These are phyloP conservation scores for Percopsis omiscomaycus DNA, from an alignment of 2,797 vertebrate genomes.

Conservation along the genomic window DNA sequence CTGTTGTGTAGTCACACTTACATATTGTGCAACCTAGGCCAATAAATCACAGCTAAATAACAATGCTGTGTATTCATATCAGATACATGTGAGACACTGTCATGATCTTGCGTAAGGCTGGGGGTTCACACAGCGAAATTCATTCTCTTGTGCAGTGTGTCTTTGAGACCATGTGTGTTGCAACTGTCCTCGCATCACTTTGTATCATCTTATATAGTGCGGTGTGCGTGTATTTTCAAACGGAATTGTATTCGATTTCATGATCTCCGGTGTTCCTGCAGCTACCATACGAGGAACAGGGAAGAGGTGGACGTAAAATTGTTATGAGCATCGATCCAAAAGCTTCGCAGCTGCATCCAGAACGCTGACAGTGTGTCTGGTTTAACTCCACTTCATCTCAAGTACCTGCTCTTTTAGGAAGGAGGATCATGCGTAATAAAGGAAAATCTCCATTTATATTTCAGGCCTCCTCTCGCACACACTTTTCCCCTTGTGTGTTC, in stretches of 20 bases:
- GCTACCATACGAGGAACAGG: slow-evolving; percentile 31
- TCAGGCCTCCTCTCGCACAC: not conserved
- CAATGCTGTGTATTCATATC: slow-evolving; percentile 13
- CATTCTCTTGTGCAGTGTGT: not conserved
- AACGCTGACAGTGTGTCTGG: slow-evolving; percentile 33
- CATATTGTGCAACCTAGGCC: slow-evolving; percentile 20
- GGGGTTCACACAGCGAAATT: slow-evolving; percentile 29
- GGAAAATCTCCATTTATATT: slow-evolving; percentile 27
- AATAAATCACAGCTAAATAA: slow-evolving; percentile 26
- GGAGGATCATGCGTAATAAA: slow-evolving; percentile 29
- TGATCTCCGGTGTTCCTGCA: slow-evolving; percentile 40
- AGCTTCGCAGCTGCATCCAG: slow-evolving; percentile 45
- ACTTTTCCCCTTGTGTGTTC: not conserved
- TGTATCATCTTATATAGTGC: not conserved
- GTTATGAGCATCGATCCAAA: slow-evolving; percentile 41
- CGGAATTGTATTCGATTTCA: slow-evolving; percentile 35
- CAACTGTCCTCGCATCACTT: not conserved
- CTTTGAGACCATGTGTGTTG: not conserved
- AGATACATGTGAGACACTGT: slow-evolving; percentile 39
- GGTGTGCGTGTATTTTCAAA: slow-evolving; percentile 7
- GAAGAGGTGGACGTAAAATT: slow-evolving; percentile 42
- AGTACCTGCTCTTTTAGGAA: slow-evolving; percentile 22
- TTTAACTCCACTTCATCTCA: slow-evolving; percentile 46
- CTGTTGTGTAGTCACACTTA: slow-evolving; percentile 32
- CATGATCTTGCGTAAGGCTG: slow-evolving; percentile 32